Base-by-base conservation (phyloP, 2,888 invertebrate genomes). In the Latrodectus hesperus region DNA sequence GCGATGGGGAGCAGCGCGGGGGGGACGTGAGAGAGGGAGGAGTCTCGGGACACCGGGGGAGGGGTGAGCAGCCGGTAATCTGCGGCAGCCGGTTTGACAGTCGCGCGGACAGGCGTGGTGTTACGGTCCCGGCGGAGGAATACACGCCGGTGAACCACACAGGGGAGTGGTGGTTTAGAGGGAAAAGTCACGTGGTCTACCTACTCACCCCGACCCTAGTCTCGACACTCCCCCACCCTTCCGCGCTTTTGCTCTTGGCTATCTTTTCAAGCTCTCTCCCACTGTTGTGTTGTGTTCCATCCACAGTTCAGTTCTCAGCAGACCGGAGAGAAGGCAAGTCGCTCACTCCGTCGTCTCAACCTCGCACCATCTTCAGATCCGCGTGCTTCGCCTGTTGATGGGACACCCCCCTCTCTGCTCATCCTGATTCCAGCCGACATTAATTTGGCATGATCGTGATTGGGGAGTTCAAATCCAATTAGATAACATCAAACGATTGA, bases 1-100 rank as follows among this genome's bases (percentile, higher is more conserved):
- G 53, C 9, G 49, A 70, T 74, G 73, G 84, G 70, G 67, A n/a
- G 38, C 49, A 26, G 12, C 14, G 52, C 49, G 75, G 55, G 84
- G 71, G 71, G 55, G 52, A 55, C 49, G 53, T 60, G 60, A 49
- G 67, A 65, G 77, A 64, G 77, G 82, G 75, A 82, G 82, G 75
- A 75, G 75, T 75, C 75, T 68, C 55, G 52, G 65, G 71, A 71
- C 70, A 11, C 49, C 49, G 81, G 71, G 86, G 81, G 86, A 72
- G 81, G 72, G 81, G 80, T 67, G 72, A 65, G 78, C 77, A 55
- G 77, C 78, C 87, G 87, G 82, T 88, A 88, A 88, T 88, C 87
- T 88, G 87, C 78, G 87, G 87, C 87, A 88, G 82, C 87, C 87
- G 87, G 87, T 88, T 88, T 88, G 87, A 88, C 87, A 88, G 87